Percentiles rank a stretch among this genome's conserved stretches.
Conservation (phyloP, 2,888 invertebrate species). For the Frankliniella fusca region DNA sequence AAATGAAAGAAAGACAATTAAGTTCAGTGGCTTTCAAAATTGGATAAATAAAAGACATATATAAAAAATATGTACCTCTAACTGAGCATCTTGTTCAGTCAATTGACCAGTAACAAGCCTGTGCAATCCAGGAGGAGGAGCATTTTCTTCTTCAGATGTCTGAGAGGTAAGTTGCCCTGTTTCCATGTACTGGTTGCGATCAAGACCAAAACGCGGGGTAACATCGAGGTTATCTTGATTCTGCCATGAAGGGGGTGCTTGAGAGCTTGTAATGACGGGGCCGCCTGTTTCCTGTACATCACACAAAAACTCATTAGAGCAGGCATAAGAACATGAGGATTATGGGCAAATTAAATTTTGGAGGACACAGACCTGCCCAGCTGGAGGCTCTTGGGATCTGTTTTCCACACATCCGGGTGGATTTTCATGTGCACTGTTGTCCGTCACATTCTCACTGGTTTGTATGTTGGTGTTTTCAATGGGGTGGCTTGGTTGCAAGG, state of each 20-base stretch:
- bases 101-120: constrained; percentile 41
- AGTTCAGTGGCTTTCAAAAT: neutral
- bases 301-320: neutral
- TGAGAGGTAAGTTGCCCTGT: constrained; percentile 61
- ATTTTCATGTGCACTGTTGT: neutral
- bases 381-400: neutral
- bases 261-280: neutral
- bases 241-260: constrained; percentile 42
- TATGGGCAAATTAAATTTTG: neutral
- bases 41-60: neutral
- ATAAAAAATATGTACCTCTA: neutral
- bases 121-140: constrained; percentile 41
- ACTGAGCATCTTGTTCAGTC: constrained; percentile 33
- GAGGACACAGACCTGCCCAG: neutral
- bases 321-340: neutral
- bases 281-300: neutral
- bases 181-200: constrained; percentile 71
- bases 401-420: neutral
- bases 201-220: constrained; percentile 45
- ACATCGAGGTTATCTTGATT: constrained; percentile 46
- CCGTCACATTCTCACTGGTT: too few relatives aligned
- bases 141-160: constrained; percentile 35
- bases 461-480: too few relatives aligned
- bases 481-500: neutral
- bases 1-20: neutral